These are phyloP conservation scores for Caenorhabditis virilis DNA, from an alignment of 2,888 invertebrate species.

Conservation along the genomic window DNA sequence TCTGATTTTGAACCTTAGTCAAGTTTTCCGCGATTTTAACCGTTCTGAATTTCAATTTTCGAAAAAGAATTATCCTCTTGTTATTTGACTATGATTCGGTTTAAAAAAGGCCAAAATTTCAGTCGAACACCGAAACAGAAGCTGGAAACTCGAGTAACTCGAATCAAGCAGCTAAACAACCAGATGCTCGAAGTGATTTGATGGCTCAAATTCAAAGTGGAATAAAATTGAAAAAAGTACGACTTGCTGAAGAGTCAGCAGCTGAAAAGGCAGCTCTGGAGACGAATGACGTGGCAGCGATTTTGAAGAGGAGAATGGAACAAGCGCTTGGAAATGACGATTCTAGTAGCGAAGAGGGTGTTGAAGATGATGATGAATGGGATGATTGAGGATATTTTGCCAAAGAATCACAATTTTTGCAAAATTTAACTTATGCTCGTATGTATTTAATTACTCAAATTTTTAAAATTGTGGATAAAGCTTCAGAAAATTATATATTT, in stretches of 20 bases:
- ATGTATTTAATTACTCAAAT: too few species aligned
- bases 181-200: constrained; percentile 42
- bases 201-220: constrained; percentile 64
- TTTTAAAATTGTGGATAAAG: too few species aligned
- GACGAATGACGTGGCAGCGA: constrained; percentile 66
- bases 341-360: constrained; percentile 43
- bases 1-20: too few species aligned
- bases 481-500: too few species aligned
- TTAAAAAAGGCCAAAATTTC: background rate
- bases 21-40: too few species aligned
- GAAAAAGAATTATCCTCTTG: background rate
- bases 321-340: constrained; percentile 57
- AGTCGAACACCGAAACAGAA: background rate
- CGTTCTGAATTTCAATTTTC: too few species aligned
- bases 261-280: constrained; percentile 49
- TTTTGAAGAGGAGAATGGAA: constrained; percentile 65
- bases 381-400: constrained; percentile 52
- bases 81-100: background rate
- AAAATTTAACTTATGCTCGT: too few species aligned
- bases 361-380: constrained; percentile 61
- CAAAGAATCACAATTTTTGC: too few species aligned
- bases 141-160: constrained; percentile 4
- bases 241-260: constrained; percentile 53
- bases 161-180: constrained; percentile 2
- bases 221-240: constrained; percentile 56